Evolutionary conservation across 64 coral and sea anemone genomes (phyloP), one percentile per base, ranked within the genome.

Genomic region (Astreopora myriophthalma): DNA sequence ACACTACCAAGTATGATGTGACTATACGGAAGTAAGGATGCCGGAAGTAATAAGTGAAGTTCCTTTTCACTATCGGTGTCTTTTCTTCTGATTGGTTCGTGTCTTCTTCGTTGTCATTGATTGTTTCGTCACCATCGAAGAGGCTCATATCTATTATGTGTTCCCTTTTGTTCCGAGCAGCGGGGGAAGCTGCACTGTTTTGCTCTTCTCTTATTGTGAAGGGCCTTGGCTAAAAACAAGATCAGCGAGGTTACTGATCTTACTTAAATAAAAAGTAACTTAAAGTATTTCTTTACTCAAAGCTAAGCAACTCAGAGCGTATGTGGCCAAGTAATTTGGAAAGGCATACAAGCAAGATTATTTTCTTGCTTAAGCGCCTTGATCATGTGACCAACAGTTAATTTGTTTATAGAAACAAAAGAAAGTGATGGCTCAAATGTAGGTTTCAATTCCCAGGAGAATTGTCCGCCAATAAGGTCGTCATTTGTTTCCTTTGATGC

Each of bases 1-100:
- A 96, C 26, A 96, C 91, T 13, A 96, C 95, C 19, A 96, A 79
- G 17, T 96, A 96, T 36, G 95, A 85, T 5, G 95, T 96, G 2
- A 74, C 28, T 20, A 96, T 48, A 16, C 95, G 88, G 5, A 93
- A 85, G 71, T 96, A 96, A 29, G 95, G 95, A 49, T 96, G 95
- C 39, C 95, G 88, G 5, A 96, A 66, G 63, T 85, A 96, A 68
- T 96, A 96, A 37, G 89, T 90, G 52, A 96, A 79, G 58, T 73
- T 73, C 37, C 79, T 76, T 24, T 86, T 94, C 16, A 42, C 60
- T 39, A 71, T 36, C 17, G 33, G 32, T 30, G 28, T 65, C 19
- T 60, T 38, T 66, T 90, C 64, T 19, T 24, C 36, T 34, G 39
- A 44, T 14, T 74, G 49, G 34, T 80, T 35, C 12, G 48, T 32